A percentile compares a stretch with the other conserved stretches of the same genome.
Conservation (phyloP, 2,888 invertebrate species). For the Acrobasis consociella region DNA sequence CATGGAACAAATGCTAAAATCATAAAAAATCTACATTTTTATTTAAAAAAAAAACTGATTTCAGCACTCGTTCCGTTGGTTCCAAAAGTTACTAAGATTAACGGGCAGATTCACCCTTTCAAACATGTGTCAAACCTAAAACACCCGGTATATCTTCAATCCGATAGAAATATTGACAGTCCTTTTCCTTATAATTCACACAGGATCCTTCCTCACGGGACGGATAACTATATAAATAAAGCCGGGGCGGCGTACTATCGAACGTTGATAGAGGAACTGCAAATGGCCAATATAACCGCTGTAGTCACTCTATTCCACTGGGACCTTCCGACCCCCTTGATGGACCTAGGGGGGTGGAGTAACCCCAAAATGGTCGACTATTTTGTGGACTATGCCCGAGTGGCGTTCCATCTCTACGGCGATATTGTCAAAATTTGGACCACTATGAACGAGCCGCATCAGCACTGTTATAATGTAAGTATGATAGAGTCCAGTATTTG, state of each 20-base stretch:
- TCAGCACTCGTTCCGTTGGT: too few species aligned
- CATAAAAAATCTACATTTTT: too few species aligned
- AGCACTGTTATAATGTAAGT: constrained; percentile 75
- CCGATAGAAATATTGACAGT: neutral
- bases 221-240: constrained; percentile 84
- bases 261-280: constrained; percentile 86
- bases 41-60: too few species aligned
- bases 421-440: constrained; percentile 87
- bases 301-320: constrained; percentile 86
- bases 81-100: too few species aligned
- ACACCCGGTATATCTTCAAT: neutral
- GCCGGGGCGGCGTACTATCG: constrained; percentile 89
- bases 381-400: constrained; percentile 80
- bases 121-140: too few species aligned
- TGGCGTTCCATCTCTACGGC: constrained; percentile 83
- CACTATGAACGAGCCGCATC: constrained; percentile 89
- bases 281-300: constrained; percentile 85
- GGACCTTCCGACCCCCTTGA: constrained; percentile 79
- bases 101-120: too few species aligned
- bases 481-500: neutral
- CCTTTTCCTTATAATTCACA: constrained; percentile 16
- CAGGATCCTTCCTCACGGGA: constrained; percentile 87
- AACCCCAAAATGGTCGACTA: constrained; percentile 78
- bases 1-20: too few species aligned
- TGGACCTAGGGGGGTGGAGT: constrained; percentile 79